Percentiles rank a stretch among this genome's conserved stretches.
These are phyloP conservation scores for Syrrhaptes paradoxus DNA, from an alignment of 2,113 vertebrate species.

Conservation along the genomic window DNA sequence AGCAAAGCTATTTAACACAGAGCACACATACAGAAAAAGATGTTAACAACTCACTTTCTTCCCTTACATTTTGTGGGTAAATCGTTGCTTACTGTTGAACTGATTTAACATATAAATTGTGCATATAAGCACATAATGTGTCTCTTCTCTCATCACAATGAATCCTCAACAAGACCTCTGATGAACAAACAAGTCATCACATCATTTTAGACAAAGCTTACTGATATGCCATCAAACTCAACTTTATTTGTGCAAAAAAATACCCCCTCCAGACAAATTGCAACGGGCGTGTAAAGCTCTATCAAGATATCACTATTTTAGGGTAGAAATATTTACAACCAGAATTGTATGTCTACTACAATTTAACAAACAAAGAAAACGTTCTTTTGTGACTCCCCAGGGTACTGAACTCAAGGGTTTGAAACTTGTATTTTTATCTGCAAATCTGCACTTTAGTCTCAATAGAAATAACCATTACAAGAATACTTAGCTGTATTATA, in stretches of 20 bases:
- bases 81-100: neutral
- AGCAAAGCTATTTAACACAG: neutral
- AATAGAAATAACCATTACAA: neutral
- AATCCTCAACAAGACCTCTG: neutral
- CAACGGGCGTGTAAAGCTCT: neutral
- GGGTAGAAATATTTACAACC: neutral
- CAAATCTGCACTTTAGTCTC: neutral
- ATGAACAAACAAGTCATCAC: neutral
- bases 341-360: neutral
- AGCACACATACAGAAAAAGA: neutral
- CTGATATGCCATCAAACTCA: neutral
- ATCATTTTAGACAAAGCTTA: neutral
- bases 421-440: neutral
- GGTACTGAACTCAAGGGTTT: conserved; percentile 5
- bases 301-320: neutral
- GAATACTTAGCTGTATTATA: neutral
- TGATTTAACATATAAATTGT: neutral
- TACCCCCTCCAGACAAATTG: neutral
- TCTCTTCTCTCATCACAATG: neutral
- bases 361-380: conserved; percentile 34
- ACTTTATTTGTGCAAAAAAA: neutral
- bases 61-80: neutral
- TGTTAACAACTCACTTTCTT: neutral
- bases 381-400: neutral
- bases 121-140: neutral